A percentile compares a stretch with the other conserved stretches of the same genome.
These are phyloP conservation scores for Crax fasciolata DNA, from an alignment of 2,797 vertebrate genomes.

Conservation along the genomic window DNA sequence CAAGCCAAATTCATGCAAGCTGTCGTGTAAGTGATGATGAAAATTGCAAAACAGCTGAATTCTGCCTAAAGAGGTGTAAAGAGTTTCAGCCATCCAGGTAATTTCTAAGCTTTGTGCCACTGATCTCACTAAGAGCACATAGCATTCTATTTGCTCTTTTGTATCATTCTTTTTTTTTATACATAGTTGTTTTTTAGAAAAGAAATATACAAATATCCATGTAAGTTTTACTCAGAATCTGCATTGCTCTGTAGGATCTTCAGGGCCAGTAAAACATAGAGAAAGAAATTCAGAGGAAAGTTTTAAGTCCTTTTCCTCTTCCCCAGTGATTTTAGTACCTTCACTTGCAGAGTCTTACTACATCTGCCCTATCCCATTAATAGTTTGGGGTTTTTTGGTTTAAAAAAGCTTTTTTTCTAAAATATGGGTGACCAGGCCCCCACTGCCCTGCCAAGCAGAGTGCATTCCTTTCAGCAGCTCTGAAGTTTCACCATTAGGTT, in stretches of 20 bases:
- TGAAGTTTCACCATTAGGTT: neutral
- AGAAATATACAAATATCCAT: neutral
- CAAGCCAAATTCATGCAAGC: neutral
- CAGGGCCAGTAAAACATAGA: neutral
- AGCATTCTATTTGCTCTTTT: neutral
- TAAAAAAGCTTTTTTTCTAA: neutral
- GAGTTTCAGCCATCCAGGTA: neutral
- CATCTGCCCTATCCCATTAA: neutral
- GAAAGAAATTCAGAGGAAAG: neutral
- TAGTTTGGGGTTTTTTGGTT: neutral
- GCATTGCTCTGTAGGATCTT: neutral
- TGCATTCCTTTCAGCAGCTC: slow-evolving; percentile 8
- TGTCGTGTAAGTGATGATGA: neutral
- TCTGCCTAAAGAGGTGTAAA: neutral
- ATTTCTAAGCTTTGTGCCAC: neutral
- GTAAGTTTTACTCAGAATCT: neutral
- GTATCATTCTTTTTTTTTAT: neutral
- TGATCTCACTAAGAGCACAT: neutral
- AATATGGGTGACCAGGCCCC: neutral
- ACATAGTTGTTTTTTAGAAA: neutral
- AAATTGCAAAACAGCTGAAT: neutral
- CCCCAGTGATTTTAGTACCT: neutral
- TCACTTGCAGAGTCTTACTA: neutral
- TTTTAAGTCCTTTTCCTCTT: neutral
- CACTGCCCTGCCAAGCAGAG: neutral